Evolutionary conservation across 2,797 vertebrate genomes (phyloP).

Genomic region (Protonibea diacanthus): DNA sequence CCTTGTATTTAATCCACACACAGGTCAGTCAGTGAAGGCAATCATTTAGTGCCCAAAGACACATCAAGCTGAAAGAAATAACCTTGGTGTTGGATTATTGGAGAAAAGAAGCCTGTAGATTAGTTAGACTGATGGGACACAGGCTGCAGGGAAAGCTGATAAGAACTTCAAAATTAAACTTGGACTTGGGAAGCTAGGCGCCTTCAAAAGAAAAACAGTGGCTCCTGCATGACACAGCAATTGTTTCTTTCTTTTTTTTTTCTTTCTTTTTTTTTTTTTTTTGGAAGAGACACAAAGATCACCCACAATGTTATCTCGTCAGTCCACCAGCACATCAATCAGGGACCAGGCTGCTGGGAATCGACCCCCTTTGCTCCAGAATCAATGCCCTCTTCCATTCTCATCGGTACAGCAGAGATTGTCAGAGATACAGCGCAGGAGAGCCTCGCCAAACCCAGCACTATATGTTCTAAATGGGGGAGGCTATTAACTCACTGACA

Average conservation of each 20-base stretch:
- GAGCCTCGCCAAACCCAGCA: slow-evolving; percentile 66
- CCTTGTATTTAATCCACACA: slow-evolving; percentile 51
- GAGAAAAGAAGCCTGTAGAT: slow-evolving; percentile 72
- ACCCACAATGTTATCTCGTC: slow-evolving; percentile 87
- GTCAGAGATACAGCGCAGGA: slow-evolving; percentile 78
- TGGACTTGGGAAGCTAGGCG: slow-evolving; percentile 57
- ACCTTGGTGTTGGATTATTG: slow-evolving; percentile 70
- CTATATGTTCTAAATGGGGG: slow-evolving; percentile 74
- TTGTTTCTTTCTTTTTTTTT: slow-evolving; percentile 68
- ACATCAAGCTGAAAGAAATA: slow-evolving; percentile 67
- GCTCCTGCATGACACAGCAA: slow-evolving; percentile 64
- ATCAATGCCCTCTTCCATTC: slow-evolving; percentile 84
- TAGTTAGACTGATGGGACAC: slow-evolving; percentile 74
- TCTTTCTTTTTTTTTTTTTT: slow-evolving; percentile 41
- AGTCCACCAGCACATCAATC: slow-evolving; percentile 85
- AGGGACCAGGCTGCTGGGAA: slow-evolving; percentile 75
- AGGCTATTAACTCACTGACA: slow-evolving; percentile 81
- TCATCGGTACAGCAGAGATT: slow-evolving; percentile 82
- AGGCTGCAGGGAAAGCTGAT: slow-evolving; percentile 73
- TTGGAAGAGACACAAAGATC: slow-evolving; percentile 78
- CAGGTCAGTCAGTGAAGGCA: slow-evolving; percentile 54
- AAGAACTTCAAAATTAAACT: slow-evolving; percentile 83
- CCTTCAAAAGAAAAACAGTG: slow-evolving; percentile 73
- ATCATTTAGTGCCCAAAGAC: slow-evolving; percentile 59
- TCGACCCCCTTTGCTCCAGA: slow-evolving; percentile 79